phyloP scores from a whole-genome alignment of 2,113 vertebrate genomes.

The Fregata magnificens region DNA sequence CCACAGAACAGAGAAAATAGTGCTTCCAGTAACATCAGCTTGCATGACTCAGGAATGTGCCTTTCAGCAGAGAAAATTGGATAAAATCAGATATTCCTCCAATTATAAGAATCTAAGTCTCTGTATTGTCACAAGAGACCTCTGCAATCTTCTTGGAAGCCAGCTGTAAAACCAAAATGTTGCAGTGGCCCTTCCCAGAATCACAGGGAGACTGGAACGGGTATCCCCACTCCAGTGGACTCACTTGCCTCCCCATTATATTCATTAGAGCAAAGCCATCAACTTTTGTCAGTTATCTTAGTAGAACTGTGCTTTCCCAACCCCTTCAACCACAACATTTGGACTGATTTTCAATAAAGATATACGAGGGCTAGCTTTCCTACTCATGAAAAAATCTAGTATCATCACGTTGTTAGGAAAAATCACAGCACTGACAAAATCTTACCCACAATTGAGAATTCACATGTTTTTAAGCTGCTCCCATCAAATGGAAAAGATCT shows the following conservation, averaged over 20 bases:
- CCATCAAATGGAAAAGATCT: not conserved
- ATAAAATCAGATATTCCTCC: not conserved
- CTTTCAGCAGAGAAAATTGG: not conserved
- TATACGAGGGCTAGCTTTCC: fast-evolving
- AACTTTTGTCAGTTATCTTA: not conserved
- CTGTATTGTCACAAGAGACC: not conserved
- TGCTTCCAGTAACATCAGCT: not conserved
- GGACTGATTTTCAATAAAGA: not conserved
- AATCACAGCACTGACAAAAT: not conserved
- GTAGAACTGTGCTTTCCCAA: not conserved
- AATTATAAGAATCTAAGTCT: fast-evolving
- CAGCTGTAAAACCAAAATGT: not conserved
- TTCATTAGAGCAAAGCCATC: not conserved
- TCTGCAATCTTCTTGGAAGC: not conserved
- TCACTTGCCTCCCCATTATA: not conserved
- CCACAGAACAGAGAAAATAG: not conserved
- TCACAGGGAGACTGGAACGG: not conserved
- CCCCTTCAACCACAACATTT: not conserved
- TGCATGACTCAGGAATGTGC: not conserved
- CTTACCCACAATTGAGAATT: not conserved
- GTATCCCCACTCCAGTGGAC: not conserved
- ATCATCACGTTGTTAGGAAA: too few species aligned
- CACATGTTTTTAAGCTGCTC: not conserved
- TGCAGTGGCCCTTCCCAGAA: not conserved
- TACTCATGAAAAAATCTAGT: not conserved